phyloP scores from a whole-genome alignment of 2,797 vertebrate species.

The Ataeniobius toweri region DNA sequence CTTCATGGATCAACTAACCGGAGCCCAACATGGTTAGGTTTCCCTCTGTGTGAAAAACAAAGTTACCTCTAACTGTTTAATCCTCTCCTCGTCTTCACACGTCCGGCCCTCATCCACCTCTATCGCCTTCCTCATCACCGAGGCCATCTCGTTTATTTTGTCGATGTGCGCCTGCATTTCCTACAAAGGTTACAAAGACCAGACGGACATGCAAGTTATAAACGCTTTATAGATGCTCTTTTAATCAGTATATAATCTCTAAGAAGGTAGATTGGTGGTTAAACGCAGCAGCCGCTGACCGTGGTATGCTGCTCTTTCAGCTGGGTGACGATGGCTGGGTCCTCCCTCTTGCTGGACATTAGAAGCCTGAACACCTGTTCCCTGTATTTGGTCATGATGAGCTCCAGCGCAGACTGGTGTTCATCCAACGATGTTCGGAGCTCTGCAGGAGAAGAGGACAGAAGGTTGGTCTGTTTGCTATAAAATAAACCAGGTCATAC shows the following conservation, averaged over 20 bases:
- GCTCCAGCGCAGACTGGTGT: conserved; percentile 96
- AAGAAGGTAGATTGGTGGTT: not conserved
- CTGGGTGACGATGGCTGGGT: conserved; percentile 90
- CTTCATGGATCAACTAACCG: too few relatives aligned
- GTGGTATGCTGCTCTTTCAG: conserved; percentile 96
- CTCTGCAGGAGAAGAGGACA: conserved; percentile 76
- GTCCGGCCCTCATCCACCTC: conserved; percentile 91
- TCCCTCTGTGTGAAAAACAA: not conserved
- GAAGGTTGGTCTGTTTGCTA: not conserved
- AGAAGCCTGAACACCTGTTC: conserved; percentile 96
- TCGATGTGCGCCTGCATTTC: conserved; percentile 95
- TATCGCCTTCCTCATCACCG: conserved; percentile 95
- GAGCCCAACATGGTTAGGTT: too few relatives aligned
- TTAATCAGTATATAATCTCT: not conserved
- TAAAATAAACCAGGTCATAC: not conserved
- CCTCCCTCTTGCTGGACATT: conserved; percentile 96
- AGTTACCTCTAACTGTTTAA: conserved; percentile 90
- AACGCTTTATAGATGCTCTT: not conserved
- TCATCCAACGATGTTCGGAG: conserved; percentile 94
- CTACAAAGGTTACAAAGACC: conserved; percentile 63
- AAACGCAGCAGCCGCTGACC: conserved; percentile 69
- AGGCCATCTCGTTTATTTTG: conserved; percentile 98
- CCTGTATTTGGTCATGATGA: conserved; percentile 99
- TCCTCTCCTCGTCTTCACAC: conserved; percentile 93
- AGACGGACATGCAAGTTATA: not conserved